Evolutionary conservation across 2,113 vertebrate species (phyloP).

Genomic region (Aspiorhynchus laticeps): DNA sequence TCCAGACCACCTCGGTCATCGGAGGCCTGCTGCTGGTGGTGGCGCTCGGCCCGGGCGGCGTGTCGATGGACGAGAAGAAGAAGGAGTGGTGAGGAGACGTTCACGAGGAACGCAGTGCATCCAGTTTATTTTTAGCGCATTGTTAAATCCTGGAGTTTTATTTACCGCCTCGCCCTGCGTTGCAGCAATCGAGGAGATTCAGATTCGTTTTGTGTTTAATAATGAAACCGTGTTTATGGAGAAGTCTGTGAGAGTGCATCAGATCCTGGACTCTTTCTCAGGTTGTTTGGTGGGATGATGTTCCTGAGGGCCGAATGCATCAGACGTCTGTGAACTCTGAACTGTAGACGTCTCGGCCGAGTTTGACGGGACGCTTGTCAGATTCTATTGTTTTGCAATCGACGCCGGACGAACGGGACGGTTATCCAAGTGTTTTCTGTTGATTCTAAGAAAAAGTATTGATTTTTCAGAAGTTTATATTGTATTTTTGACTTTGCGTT

Average conservation of each 20-base stretch:
- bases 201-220: background rate
- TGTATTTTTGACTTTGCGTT: slow-evolving; percentile 76
- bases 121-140: no score
- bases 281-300: background rate
- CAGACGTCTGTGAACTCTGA: slow-evolving; percentile 56
- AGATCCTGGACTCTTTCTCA: background rate
- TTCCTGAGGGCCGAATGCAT: background rate
- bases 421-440: slow-evolving; percentile 68
- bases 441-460: slow-evolving; percentile 67
- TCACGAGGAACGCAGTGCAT: slow-evolving; percentile 57
- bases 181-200: background rate
- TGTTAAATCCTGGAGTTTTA: slow-evolving; percentile 41
- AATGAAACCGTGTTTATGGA: background rate
- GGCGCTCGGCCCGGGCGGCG: slow-evolving; percentile 94
- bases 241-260: slow-evolving; percentile 1
- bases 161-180: slow-evolving; percentile 28
- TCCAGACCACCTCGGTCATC: slow-evolving; percentile 98
- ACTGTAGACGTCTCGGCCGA: slow-evolving; percentile 63
- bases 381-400: slow-evolving; percentile 60
- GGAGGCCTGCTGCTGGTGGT: slow-evolving; percentile 95
- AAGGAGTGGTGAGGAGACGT: slow-evolving; percentile 87
- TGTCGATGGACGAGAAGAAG: slow-evolving; percentile 99
- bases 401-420: slow-evolving; percentile 62
- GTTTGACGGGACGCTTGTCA: slow-evolving; percentile 36
- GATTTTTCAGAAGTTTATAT: slow-evolving; percentile 78